Percentiles rank a stretch among this genome's conserved stretches.
Conservation (phyloP, 2,113 vertebrate genomes). For the Daboia siamensis region DNA sequence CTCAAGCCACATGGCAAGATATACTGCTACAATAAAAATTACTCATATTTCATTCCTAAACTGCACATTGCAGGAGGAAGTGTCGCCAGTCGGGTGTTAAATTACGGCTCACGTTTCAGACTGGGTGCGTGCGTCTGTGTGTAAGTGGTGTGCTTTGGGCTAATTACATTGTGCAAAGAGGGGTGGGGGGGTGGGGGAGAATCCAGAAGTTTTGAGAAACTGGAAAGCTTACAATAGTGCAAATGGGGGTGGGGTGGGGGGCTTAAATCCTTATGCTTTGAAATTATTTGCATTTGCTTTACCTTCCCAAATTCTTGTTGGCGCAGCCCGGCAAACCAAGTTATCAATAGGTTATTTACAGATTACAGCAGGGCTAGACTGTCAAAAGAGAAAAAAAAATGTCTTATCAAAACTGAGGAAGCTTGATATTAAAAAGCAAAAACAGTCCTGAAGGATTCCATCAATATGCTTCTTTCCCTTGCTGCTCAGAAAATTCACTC, state of each 20-base stretch:
- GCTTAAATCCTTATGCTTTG: neutral
- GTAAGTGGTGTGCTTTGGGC: slow-evolving; percentile 3
- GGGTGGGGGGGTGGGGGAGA: neutral
- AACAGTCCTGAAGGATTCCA: neutral
- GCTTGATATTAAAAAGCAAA: neutral
- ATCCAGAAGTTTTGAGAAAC: neutral
- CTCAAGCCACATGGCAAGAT: slow-evolving; percentile 1
- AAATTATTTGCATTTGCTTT: neutral
- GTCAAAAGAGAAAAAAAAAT: neutral
- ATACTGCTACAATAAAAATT: neutral
- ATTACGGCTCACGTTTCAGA: slow-evolving; percentile 32
- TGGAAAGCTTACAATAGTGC: neutral
- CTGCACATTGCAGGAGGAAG: neutral
- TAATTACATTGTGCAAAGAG: slow-evolving; percentile 29
- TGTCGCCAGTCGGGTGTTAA: slow-evolving; percentile 23
- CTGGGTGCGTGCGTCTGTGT: neutral
- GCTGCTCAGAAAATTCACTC: neutral
- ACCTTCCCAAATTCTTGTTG: neutral
- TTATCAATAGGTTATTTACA: neutral
- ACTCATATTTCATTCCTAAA: slow-evolving; percentile 26
- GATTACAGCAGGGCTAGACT: neutral
- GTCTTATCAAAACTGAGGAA: neutral
- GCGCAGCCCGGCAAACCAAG: neutral
- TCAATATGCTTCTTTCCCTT: neutral
- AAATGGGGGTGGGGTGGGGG: too few relatives aligned